A percentile compares a stretch with the other conserved stretches of the same genome.
Evolutionary conservation across 2,888 invertebrate genomes (phyloP).

Genomic region (Nymphalis urticae): DNA sequence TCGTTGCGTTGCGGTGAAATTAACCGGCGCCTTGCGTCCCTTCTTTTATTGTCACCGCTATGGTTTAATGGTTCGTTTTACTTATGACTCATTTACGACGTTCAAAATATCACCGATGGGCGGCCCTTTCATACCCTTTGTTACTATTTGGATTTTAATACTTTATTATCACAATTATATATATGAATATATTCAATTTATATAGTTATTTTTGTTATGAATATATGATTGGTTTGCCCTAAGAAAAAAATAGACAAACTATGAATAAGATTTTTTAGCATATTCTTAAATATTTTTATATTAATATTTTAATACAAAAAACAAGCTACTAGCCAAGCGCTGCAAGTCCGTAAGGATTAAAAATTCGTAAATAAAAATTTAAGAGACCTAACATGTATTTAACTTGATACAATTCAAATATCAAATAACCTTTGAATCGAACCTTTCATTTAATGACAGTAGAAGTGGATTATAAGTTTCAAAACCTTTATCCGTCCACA

Average conservation of each 20-base stretch:
- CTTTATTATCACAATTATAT: no score
- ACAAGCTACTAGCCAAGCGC: no score
- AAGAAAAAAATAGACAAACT: no score
- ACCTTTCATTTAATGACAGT: no score
- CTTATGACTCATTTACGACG: constrained; percentile 69
- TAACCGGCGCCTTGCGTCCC: constrained; percentile 70
- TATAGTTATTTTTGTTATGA: no score
- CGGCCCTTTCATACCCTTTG: constrained; percentile 36
- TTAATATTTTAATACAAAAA: no score
- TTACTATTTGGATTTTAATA: constrained; percentile 7
- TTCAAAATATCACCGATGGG: constrained; percentile 55
- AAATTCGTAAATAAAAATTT: background rate
- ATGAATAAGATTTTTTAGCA: no score
- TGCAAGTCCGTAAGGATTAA: no score
- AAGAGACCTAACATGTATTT: background rate
- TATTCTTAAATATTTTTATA: no score
- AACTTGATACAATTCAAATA: background rate
- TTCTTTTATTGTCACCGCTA: constrained; percentile 67
- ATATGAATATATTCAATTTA: no score
- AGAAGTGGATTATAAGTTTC: background rate
- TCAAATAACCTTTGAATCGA: background rate
- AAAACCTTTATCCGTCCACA: constrained; percentile 19
- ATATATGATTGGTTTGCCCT: no score
- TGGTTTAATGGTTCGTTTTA: constrained; percentile 61
- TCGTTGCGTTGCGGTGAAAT: constrained; percentile 63